Evolutionary conservation across 2,113 vertebrate species (phyloP).

Genomic region (Dryoscopus gambensis): DNA sequence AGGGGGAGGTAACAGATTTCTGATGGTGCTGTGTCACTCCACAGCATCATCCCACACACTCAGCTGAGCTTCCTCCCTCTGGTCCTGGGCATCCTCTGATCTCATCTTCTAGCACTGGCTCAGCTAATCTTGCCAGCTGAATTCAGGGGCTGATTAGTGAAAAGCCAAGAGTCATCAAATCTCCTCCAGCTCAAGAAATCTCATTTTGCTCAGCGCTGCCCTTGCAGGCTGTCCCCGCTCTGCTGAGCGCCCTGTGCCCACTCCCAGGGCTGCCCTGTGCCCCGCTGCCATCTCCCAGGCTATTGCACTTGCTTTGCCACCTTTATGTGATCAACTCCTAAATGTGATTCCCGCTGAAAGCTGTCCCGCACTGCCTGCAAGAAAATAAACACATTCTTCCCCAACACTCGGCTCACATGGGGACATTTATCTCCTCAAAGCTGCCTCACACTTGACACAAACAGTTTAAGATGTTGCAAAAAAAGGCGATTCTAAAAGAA

Average conservation of each 20-base stretch:
- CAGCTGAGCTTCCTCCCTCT: not conserved
- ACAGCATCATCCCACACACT: not conserved
- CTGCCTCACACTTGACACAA: not conserved
- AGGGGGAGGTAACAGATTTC: not conserved
- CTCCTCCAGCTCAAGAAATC: not conserved
- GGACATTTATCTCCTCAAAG: not conserved
- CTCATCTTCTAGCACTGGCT: not conserved
- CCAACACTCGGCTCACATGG: fast-evolving
- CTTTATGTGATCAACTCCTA: not conserved
- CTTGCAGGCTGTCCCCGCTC: not conserved
- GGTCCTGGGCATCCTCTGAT: not conserved
- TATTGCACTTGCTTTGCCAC: not conserved
- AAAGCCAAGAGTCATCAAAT: not conserved
- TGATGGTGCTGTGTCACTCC: not conserved
- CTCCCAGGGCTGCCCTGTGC: not conserved
- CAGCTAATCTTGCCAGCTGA: not conserved
- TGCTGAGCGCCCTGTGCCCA: not conserved
- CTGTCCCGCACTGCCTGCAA: not conserved
- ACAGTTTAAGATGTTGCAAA: not conserved
- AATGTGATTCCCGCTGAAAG: not conserved
- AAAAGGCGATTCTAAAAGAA: not conserved
- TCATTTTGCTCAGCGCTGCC: not conserved
- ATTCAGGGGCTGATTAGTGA: not conserved
- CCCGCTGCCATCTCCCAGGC: not conserved
- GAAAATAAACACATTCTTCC: not conserved